Percentiles rank a stretch among this genome's conserved stretches.
Evolutionary conservation across 2,797 vertebrate genomes (phyloP).

Genomic region (Tympanoctomys barrerae): DNA sequence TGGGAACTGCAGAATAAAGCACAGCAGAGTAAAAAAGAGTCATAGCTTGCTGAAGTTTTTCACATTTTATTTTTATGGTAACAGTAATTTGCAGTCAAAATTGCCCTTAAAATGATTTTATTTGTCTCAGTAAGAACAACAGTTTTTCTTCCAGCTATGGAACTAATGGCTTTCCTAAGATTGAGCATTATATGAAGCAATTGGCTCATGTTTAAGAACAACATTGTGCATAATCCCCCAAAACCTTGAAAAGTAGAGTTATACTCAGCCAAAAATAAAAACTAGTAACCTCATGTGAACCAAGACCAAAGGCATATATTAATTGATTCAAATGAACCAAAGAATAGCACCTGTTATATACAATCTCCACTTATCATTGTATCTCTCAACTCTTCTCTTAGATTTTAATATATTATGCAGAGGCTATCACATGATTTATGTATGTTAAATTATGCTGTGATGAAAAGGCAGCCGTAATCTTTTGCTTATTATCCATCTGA

Average conservation of each 20-base stretch:
- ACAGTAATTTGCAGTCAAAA: slow-evolving; percentile 44
- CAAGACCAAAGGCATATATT: background rate
- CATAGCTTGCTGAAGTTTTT: background rate
- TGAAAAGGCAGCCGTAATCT: background rate
- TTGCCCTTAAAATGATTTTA: slow-evolving; percentile 52
- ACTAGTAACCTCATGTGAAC: slow-evolving; percentile 29
- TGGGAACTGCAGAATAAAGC: background rate
- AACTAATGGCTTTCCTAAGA: slow-evolving; percentile 51
- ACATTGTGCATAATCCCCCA: background rate
- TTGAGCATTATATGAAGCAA: slow-evolving; percentile 29
- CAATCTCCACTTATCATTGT: background rate
- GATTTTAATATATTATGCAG: background rate
- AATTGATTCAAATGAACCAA: background rate
- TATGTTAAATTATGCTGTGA: background rate
- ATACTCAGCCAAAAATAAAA: slow-evolving; percentile 18
- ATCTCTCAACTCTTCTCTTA: background rate
- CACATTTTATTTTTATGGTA: slow-evolving; percentile 41
- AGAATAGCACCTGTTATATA: background rate
- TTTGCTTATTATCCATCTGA: background rate
- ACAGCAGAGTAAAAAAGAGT: background rate
- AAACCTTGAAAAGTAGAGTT: slow-evolving; percentile 44
- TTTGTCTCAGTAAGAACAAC: slow-evolving; percentile 19
- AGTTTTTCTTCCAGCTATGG: slow-evolving; percentile 30
- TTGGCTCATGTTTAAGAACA: slow-evolving; percentile 44
- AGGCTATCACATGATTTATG: background rate